Conservation (phyloP, 2,888 invertebrate species). For the Brenthis hecate region DNA sequence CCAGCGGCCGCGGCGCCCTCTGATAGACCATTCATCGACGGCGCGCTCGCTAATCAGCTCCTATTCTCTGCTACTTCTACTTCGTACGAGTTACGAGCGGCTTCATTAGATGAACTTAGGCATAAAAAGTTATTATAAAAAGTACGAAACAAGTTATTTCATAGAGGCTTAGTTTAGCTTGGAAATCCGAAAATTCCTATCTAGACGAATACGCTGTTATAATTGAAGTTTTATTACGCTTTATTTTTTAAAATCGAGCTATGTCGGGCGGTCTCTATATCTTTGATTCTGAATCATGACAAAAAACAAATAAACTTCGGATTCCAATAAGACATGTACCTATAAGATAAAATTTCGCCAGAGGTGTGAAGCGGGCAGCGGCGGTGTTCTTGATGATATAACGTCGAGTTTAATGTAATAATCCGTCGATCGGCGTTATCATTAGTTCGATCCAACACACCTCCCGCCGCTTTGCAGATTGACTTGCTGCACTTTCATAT, state of each 20-base stretch:
- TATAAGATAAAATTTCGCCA: slow-evolving; percentile 53
- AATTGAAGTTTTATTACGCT: background rate
- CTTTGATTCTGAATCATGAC: background rate
- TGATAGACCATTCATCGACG: slow-evolving; percentile 59
- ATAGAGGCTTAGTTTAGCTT: too few species aligned
- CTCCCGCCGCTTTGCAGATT: slow-evolving; percentile 79
- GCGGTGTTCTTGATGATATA: slow-evolving; percentile 56
- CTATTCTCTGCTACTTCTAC: slow-evolving; percentile 43
- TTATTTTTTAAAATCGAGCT: background rate
- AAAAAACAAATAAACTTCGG: slow-evolving; percentile 34
- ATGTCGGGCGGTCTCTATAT: background rate
- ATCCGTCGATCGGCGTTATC: slow-evolving; percentile 77
- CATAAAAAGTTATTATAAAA: too few species aligned
- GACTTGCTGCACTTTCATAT: slow-evolving; percentile 63
- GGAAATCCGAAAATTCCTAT: too few species aligned
- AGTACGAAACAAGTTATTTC: background rate
- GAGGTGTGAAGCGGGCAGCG: slow-evolving; percentile 63
- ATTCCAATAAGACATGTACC: slow-evolving; percentile 43
- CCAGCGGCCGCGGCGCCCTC: slow-evolving; percentile 45
- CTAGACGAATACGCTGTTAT: too few species aligned
- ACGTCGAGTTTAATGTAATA: slow-evolving; percentile 76
- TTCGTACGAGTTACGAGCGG: too few species aligned
- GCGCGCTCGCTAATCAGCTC: slow-evolving; percentile 66
- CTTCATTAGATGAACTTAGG: too few species aligned
- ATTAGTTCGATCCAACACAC: slow-evolving; percentile 75